phyloP scores from a whole-genome alignment of 2,113 vertebrate genomes.

The Menidia beryllina region DNA sequence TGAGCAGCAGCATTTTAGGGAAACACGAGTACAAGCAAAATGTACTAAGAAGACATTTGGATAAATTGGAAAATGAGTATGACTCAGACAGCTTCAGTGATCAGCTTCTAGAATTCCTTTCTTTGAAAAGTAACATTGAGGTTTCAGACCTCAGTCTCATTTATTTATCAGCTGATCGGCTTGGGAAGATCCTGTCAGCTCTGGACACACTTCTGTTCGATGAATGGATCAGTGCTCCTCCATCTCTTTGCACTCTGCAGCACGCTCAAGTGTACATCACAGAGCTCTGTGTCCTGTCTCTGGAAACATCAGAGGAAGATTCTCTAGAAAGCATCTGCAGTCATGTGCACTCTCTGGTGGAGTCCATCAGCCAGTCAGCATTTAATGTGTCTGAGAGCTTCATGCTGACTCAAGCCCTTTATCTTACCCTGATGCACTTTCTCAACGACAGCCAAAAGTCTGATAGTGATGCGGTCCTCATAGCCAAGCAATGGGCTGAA shows the following conservation, averaged over 20 bases:
- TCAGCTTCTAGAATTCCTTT: constrained; percentile 36
- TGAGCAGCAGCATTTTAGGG: fast-evolving
- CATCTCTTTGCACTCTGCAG: constrained; percentile 35
- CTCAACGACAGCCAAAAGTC: neutral
- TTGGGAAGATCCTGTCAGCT: constrained; percentile 15
- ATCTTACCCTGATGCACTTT: constrained; percentile 13
- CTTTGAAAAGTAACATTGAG: constrained; percentile 5
- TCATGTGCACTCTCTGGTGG: neutral
- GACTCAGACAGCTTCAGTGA: neutral
- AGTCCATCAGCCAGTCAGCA: constrained; percentile 24
- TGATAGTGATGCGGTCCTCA: constrained; percentile 22
- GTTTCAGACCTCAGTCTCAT: constrained; percentile 12
- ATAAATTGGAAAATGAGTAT: constrained; percentile 13
- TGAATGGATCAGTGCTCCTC: constrained; percentile 12
- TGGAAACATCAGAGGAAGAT: constrained; percentile 2
- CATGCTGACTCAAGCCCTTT: constrained; percentile 29
- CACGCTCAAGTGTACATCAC: constrained; percentile 45
- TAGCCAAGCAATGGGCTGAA: constrained; percentile 30
- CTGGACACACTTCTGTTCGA: constrained; percentile 46
- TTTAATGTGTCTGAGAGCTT: constrained; percentile 4
- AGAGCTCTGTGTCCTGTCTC: constrained; percentile 29
- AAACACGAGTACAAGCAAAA: neutral
- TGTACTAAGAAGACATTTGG: constrained; percentile 1
- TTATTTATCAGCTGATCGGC: constrained; percentile 21
- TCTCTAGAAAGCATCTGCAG: neutral